These are phyloP conservation scores for Amblyraja radiata DNA, from an alignment of 2,797 vertebrate species.

Conservation along the genomic window DNA sequence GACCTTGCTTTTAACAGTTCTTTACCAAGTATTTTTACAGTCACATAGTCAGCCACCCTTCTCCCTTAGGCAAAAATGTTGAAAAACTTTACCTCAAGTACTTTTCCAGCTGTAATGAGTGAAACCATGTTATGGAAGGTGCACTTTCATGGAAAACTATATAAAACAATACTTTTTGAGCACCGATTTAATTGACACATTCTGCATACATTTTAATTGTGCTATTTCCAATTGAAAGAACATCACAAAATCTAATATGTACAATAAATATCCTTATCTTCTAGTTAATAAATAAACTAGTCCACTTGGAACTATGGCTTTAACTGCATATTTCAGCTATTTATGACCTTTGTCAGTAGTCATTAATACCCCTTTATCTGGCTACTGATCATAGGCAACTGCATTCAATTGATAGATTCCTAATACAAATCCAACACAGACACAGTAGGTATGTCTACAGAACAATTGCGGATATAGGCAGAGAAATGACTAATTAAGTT, in stretches of 20 bases:
- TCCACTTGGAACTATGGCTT: no score
- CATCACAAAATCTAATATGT: background rate
- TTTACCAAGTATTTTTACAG: background rate
- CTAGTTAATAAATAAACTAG: no score
- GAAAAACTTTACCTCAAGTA: conserved; percentile 22
- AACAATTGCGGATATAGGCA: no score
- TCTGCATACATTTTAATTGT: background rate
- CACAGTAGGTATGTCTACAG: no score
- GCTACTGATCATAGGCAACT: no score
- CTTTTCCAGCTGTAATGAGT: conserved; percentile 19
- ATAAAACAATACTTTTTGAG: background rate
- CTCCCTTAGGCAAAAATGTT: background rate
- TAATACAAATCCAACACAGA: no score
- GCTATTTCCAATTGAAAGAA: background rate
- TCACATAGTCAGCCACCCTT: background rate
- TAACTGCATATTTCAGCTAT: no score
- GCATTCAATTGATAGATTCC: no score
- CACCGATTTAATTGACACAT: background rate
- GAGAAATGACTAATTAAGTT: no score
- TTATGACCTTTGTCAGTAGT: no score
- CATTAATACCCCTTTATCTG: no score
- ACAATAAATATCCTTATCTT: background rate
- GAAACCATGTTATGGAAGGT: background rate
- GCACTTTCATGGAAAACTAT: background rate
- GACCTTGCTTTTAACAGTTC: conserved; percentile 3